Conservation (phyloP, 2,797 vertebrate species). For the Paguma larvata region DNA sequence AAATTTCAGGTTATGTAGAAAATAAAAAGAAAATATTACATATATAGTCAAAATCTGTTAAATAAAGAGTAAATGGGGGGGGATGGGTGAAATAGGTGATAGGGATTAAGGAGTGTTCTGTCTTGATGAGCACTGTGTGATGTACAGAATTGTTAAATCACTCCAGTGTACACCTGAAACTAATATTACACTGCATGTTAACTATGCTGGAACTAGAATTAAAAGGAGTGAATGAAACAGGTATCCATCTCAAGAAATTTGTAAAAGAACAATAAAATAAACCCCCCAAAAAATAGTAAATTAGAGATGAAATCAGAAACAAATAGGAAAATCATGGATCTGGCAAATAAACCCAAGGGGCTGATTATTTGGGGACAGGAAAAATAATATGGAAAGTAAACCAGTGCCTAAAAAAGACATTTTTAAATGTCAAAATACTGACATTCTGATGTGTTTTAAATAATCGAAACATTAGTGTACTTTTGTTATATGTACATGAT, state of each 20-base stretch:
- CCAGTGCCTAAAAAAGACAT: background rate
- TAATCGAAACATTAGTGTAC: background rate
- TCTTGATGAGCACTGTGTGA: background rate
- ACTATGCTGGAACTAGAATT: background rate
- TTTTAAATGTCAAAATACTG: slow-evolving; percentile 18
- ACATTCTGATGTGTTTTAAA: background rate
- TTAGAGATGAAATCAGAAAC: background rate
- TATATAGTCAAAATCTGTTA: background rate
- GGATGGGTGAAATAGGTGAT: too few relatives aligned
- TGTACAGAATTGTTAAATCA: background rate
- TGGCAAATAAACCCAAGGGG: background rate
- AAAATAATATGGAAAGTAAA: background rate
- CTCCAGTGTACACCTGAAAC: background rate
- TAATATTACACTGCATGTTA: background rate
- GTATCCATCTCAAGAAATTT: background rate
- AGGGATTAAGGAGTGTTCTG: background rate
- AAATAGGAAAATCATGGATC: background rate
- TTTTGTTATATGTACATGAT: background rate
- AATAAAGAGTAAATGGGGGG: background rate
- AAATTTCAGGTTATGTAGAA: background rate
- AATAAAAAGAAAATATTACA: background rate
- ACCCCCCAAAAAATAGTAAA: background rate
- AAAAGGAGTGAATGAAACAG: slow-evolving; percentile 9
- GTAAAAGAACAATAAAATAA: background rate
- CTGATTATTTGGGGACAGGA: background rate